Evolutionary conservation across 2,113 vertebrate genomes (phyloP).

Genomic region (Hyla sarda): DNA sequence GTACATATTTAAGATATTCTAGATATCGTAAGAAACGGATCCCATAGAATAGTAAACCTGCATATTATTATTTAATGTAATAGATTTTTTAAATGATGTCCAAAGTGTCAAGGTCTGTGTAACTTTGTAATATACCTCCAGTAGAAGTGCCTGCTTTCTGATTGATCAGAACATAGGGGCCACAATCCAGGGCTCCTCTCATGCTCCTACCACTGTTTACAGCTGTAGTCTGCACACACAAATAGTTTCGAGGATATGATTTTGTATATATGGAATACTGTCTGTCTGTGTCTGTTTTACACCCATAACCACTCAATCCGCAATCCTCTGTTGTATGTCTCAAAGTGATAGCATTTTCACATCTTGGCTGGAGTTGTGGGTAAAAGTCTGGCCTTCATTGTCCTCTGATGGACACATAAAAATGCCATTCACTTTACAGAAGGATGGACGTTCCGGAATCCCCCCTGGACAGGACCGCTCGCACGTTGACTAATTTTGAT

Average conservation of each 20-base stretch:
- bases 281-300: not conserved
- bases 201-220: not conserved
- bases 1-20: no score
- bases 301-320: not conserved
- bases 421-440: slow-evolving; percentile 35
- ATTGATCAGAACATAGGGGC: not conserved
- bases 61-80: no score
- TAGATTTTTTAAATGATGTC: no score
- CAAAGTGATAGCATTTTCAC: not conserved
- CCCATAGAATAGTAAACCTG: not conserved
- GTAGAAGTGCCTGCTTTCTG: not conserved
- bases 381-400: not conserved
- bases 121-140: not conserved
- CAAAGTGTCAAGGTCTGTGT: not conserved
- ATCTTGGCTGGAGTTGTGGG: not conserved
- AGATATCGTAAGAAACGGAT: no score
- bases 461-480: slow-evolving; percentile 34
- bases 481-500: slow-evolving; percentile 62
- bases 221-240: not conserved
- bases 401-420: slow-evolving; percentile 12
- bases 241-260: no score
- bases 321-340: not conserved
- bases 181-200: not conserved
- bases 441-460: slow-evolving; percentile 37
- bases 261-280: not conserved